These are phyloP conservation scores for Sinotaia quadrata DNA, from an alignment of 2,888 invertebrate genomes.

Conservation along the genomic window DNA sequence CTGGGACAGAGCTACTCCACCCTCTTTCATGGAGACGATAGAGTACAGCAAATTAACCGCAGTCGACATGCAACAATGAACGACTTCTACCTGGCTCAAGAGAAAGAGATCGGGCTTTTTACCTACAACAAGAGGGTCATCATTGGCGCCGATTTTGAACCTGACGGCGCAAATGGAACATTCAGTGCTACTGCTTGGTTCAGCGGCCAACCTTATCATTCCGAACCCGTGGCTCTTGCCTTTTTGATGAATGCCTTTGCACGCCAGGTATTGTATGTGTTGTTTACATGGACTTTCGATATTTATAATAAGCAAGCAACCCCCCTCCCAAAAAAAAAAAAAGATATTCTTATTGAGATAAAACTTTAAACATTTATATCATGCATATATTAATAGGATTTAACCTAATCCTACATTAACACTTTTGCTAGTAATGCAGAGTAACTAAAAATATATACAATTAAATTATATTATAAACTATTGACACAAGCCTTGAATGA, in stretches of 20 bases:
- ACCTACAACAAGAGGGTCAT: conserved; percentile 69
- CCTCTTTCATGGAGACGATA: conserved; percentile 4
- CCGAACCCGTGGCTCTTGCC: conserved; percentile 80
- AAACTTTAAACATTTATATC: too few species aligned
- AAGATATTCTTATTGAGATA: too few species aligned
- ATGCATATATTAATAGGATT: too few species aligned
- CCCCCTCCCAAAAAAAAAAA: too few species aligned
- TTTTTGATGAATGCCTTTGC: conserved; percentile 46
- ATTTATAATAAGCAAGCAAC: too few species aligned
- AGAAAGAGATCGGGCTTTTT: conserved; percentile 58
- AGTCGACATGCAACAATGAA: conserved; percentile 16
- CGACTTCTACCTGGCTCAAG: conserved; percentile 45
- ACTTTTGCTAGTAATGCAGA: too few species aligned
- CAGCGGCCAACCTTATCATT: conserved; percentile 85
- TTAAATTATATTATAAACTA: too few species aligned
- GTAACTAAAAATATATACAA: too few species aligned
- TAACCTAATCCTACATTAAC: too few species aligned
- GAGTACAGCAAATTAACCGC: not conserved
- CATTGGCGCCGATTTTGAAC: conserved; percentile 56
- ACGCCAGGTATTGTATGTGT: conserved; percentile 9
- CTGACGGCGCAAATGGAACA: conserved; percentile 15
- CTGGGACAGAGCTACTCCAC: conserved; percentile 75
- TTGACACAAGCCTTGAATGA: too few species aligned
- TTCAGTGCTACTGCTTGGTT: conserved; percentile 77
- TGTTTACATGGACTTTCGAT: too few species aligned